These are phyloP conservation scores for Caenorhabditis sp. DNA, from an alignment of 2,888 invertebrate species.

Conservation along the genomic window DNA sequence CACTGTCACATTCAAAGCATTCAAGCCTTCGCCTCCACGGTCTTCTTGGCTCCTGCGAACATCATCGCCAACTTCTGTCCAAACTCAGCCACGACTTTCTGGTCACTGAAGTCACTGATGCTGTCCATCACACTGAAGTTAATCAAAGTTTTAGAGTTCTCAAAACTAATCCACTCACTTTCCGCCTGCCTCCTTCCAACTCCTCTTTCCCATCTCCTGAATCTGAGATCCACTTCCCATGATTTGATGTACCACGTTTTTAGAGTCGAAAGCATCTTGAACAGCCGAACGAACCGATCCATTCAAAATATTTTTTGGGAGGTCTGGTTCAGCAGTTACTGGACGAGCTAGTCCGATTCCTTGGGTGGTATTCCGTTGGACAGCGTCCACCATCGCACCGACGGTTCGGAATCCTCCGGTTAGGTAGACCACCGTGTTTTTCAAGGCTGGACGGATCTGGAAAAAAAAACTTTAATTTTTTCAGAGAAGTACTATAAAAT, in stretches of 20 bases:
- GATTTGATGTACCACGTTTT: neutral
- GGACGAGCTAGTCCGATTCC: slow-evolving; percentile 70
- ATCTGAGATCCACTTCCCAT: slow-evolving; percentile 13
- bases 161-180: neutral
- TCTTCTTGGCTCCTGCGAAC: neutral
- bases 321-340: slow-evolving; percentile 71
- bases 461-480: too few species aligned
- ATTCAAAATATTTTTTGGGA: slow-evolving; percentile 7
- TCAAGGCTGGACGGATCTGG: too few species aligned
- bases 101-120: slow-evolving; percentile 17
- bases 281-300: neutral
- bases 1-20: too few species aligned
- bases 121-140: slow-evolving; percentile 3
- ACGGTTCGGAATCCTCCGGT: slow-evolving; percentile 58
- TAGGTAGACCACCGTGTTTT: too few species aligned
- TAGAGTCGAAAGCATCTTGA: slow-evolving; percentile 1
- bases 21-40: too few species aligned
- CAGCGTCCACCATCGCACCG: slow-evolving; percentile 67
- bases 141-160: neutral
- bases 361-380: slow-evolving; percentile 59
- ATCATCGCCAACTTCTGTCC: neutral
- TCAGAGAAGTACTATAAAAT: too few species aligned
- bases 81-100: neutral
- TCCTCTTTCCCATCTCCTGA: slow-evolving; percentile 1
- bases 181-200: neutral